These are phyloP conservation scores for Lepidonotus clava DNA, from an alignment of 2,888 invertebrate species.

Conservation along the genomic window DNA sequence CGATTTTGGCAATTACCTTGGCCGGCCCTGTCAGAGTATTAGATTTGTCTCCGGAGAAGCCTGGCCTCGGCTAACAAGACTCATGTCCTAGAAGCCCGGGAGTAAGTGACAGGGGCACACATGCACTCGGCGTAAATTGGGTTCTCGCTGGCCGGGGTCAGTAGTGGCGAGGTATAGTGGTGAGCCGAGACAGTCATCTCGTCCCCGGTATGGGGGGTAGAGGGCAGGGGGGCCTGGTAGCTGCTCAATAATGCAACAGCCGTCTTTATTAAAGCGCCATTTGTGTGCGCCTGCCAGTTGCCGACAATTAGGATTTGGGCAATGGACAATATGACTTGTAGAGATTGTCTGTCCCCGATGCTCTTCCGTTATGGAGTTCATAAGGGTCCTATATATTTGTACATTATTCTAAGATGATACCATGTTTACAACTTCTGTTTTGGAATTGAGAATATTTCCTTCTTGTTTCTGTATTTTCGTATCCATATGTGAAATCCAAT, in stretches of 20 bases:
- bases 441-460: too few species aligned
- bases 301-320: too few species aligned
- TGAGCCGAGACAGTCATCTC: background rate
- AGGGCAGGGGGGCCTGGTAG: background rate
- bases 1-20: slow-evolving; percentile 35
- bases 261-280: background rate
- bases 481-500: too few species aligned
- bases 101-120: slow-evolving; percentile 28
- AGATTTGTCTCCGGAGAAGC: slow-evolving; percentile 11
- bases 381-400: too few species aligned
- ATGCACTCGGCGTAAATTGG: background rate
- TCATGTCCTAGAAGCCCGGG: background rate
- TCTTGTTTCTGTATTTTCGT: too few species aligned
- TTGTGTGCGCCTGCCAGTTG: too few species aligned
- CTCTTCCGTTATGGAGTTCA: too few species aligned
- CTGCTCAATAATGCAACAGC: slow-evolving; percentile 3
- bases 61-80: slow-evolving; percentile 13
- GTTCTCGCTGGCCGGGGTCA: background rate
- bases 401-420: too few species aligned
- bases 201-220: background rate
- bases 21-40: background rate
- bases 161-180: slow-evolving; percentile 1
- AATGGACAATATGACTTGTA: too few species aligned
- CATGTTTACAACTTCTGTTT: too few species aligned
- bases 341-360: too few species aligned